A percentile compares a stretch with the other conserved stretches of the same genome.
Conservation (phyloP, 2,113 vertebrate genomes). For the Myiagra hebetior region DNA sequence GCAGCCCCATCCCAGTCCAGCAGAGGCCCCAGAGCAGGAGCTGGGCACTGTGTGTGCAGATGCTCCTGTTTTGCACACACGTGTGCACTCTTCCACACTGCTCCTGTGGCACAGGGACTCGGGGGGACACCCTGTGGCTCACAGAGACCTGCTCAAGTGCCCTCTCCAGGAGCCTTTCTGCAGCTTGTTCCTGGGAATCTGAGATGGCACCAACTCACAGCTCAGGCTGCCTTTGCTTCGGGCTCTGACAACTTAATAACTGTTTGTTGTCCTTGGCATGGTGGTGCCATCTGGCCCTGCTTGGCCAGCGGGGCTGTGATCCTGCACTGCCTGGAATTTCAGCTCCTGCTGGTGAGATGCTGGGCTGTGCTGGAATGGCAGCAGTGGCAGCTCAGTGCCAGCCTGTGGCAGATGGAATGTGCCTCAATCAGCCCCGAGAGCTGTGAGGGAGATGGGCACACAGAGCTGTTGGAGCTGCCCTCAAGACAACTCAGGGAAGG, state of each 20-base stretch:
- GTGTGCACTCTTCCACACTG: rapidly evolving
- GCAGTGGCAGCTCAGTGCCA: neutral
- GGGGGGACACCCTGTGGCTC: neutral
- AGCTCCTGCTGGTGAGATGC: neutral
- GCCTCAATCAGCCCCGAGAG: neutral
- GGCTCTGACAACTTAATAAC: neutral
- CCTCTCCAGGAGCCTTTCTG: neutral
- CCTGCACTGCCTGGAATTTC: neutral
- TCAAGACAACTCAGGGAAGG: neutral
- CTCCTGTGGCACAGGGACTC: neutral
- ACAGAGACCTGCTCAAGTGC: rapidly evolving
- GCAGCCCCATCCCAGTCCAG: too few species aligned
- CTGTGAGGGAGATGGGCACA: neutral
- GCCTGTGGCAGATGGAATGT: neutral
- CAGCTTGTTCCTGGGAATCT: neutral
- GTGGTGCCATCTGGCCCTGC: slow-evolving; percentile 26
- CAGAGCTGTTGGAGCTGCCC: neutral
- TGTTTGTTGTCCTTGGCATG: neutral
- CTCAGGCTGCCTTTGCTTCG: neutral
- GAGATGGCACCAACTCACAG: neutral
- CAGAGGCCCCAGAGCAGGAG: neutral
- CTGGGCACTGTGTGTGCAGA: rapidly evolving
- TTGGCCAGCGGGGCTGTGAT: neutral
- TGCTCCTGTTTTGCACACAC: rapidly evolving
- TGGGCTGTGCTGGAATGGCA: neutral